Conservation (phyloP, 2,888 invertebrate species). For the Stegophylla sp. region DNA sequence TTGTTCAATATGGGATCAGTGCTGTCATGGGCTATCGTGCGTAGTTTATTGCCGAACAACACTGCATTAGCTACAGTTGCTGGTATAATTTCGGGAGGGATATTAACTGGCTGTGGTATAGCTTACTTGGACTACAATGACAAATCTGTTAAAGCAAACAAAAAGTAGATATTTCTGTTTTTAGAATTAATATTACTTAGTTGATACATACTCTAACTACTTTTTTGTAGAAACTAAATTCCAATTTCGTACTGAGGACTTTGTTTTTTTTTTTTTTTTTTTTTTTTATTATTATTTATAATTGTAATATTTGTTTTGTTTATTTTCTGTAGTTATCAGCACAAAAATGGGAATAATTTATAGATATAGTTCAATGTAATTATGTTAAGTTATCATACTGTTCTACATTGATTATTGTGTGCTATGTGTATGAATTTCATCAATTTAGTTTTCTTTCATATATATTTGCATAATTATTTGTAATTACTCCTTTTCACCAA, state of each 20-base stretch:
- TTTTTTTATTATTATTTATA: background rate
- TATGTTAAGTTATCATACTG: slow-evolving; percentile 6
- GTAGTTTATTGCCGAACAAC: slow-evolving; percentile 78
- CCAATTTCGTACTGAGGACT: slow-evolving; percentile 36
- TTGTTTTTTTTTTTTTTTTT: slow-evolving; percentile 7
- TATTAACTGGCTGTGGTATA: slow-evolving; percentile 71
- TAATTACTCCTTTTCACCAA: background rate
- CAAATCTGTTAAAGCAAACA: slow-evolving; percentile 38
- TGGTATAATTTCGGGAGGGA: slow-evolving; percentile 75
- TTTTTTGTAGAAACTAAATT: slow-evolving; percentile 36
- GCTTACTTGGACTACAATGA: slow-evolving; percentile 74
- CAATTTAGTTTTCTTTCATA: background rate
- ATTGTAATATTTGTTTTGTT: background rate
- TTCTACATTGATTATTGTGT: slow-evolving; percentile 21
- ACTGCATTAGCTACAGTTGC: slow-evolving; percentile 73
- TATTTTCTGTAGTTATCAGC: background rate
- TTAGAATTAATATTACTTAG: slow-evolving; percentile 4
- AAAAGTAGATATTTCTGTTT: slow-evolving; percentile 23
- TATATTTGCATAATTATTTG: background rate
- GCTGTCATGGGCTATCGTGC: slow-evolving; percentile 84
- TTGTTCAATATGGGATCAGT: slow-evolving; percentile 90
- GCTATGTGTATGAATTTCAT: background rate
- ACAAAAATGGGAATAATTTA: background rate
- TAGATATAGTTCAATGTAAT: background rate
- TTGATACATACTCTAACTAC: slow-evolving; percentile 15